phyloP scores from a whole-genome alignment of 2,113 vertebrate species.

The Cololabis saira region DNA sequence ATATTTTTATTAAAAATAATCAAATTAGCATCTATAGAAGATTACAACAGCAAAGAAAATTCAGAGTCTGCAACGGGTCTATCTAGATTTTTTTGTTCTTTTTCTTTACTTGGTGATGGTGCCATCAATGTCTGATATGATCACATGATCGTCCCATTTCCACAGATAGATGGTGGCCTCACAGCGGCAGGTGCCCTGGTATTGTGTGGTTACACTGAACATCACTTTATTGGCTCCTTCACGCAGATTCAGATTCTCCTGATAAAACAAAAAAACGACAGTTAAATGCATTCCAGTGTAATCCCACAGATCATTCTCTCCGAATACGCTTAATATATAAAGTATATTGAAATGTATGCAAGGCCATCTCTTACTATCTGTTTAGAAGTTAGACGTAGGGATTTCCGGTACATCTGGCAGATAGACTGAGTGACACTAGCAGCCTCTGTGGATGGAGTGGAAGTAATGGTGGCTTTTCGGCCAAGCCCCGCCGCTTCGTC shows the following conservation, averaged over 20 bases:
- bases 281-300: neutral
- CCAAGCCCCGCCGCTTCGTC: constrained; percentile 71
- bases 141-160: constrained; percentile 92
- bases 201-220: constrained; percentile 95
- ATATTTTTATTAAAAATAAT: too few relatives aligned
- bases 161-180: constrained; percentile 94
- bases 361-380: constrained; percentile 86
- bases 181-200: constrained; percentile 95
- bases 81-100: neutral
- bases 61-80: neutral
- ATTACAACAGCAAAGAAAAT: neutral
- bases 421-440: constrained; percentile 66
- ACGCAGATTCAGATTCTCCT: constrained; percentile 88
- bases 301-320: neutral
- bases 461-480: constrained; percentile 35
- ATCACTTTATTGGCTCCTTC: constrained; percentile 91
- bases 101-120: constrained; percentile 93
- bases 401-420: constrained; percentile 87
- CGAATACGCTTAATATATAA: neutral
- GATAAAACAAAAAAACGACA: neutral
- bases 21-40: neutral
- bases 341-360: neutral
- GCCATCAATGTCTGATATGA: constrained; percentile 96
- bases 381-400: constrained; percentile 89
- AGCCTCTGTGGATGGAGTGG: constrained; percentile 50